Base-by-base conservation (phyloP, 2,797 vertebrate species). In the Triplophysa bombifrons region DNA sequence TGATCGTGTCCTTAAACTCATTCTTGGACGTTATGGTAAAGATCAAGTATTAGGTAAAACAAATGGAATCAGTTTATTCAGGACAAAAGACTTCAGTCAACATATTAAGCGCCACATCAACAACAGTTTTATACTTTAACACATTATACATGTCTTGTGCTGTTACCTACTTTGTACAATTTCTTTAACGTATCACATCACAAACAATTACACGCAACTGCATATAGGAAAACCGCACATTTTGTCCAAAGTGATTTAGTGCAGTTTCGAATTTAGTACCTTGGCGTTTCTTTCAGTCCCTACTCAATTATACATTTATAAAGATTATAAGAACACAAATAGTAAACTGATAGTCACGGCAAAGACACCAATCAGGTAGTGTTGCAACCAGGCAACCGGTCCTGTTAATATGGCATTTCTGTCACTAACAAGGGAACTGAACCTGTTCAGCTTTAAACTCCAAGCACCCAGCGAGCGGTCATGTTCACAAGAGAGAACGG, bases 1-100 rank as follows among this genome's bases (percentile, higher is more conserved):
- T 71, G 72, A 89, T 50, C 80, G 80, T 25, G 77, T 77, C 80
- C 77, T 76, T 22, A 81, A 68, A 85, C 55, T 61, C 76, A 67
- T 67, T 67, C 44, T 72, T 34, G 74, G 30, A 30, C 10, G 80
- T 83, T 85, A 82, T 58, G 22, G 75, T 68, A 55, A 60, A 58
- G 64, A 81, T 51, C 16, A 64, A 17, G 55, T 70, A 73, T 74
- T 80, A 72, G 17, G 44, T 34, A 60, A 58, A 9, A 76, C 58
- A 76, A 80, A 68, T 53, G 53, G 68, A 69, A 79, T 60, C 58
- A 69, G 19, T 74, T 78, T 51, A 76, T 46, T 53, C 6, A 55
- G 56, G 79, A 64, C 44, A 13, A 46, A 46, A 46, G 3, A 71
- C 34, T 38, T 38, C 0, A 6, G 34, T 38, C 34, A 38, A 38